Evolutionary conservation across 2,888 invertebrate genomes (phyloP), one percentile per base, ranked within the genome.

Genomic region (Eupithecia tripunctaria): DNA sequence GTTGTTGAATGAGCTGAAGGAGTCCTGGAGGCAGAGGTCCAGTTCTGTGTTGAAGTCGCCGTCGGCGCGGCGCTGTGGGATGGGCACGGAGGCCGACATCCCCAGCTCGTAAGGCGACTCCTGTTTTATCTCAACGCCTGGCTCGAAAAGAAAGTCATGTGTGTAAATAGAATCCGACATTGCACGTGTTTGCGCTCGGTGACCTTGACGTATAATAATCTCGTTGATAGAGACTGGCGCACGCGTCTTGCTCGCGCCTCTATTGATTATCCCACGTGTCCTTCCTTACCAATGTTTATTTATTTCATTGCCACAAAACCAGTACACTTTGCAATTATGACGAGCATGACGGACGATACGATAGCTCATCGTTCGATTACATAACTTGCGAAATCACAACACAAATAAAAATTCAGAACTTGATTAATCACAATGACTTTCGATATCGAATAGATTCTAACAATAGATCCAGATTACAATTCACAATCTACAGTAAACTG

Each of bases 121-220:
- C 86, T 96, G 95, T 88, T 96, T 96, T 80, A 96, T 95, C 81
- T 95, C 94, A 79, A 96, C 91, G 82, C 95, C 95, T 80, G 95
- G 91, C 83, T 96, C 96, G 82, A 96, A 87, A 88, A 95, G 95
- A 90, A 95, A 96, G 86, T 96, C 96, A 87, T 95, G 94, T 82
- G 95, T 94, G 91, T 95, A 96, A 92, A 94, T 93, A 91, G 95
- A 95, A 91, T 96, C 96, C 83, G 95, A 95, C 96, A 96, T 96
- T 89, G 92, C 94, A 94, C 94, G 94, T 94, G 94, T 93, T 92
- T 91, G 85, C 89, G 86, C 88, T 84, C 82, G 82, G 82, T 92
- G 94, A 94, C 94, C 94, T 94, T 94, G 94, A 90, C 86, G 89
- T 89, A 88, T 89, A 92, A 90, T 91, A 88, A 91, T 90, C 91